Evolutionary conservation across 1,140 invertebrate genomes (phyloP).

Genomic region (Wasmannia auropunctata): DNA sequence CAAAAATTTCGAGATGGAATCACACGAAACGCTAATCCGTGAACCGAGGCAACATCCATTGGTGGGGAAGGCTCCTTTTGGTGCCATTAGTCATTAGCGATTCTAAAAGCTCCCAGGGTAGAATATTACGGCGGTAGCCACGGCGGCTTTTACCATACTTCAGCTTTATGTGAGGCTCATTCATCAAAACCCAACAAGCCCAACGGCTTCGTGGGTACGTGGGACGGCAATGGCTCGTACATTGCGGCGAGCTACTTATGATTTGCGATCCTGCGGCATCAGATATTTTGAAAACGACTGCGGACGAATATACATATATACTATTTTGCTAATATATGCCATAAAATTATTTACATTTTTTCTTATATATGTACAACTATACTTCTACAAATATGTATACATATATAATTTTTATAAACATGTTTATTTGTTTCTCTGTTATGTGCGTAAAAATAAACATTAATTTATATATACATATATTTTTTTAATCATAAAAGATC

Average conservation of each 20-base stretch:
- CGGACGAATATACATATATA: not conserved
- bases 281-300: slow-evolving; percentile 47
- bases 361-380: not conserved
- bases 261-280: slow-evolving; percentile 66
- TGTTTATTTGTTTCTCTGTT: not conserved
- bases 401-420: not conserved
- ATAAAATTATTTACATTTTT: slow-evolving; percentile 26
- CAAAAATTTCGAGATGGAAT: slow-evolving; percentile 37
- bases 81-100: slow-evolving; percentile 79
- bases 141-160: slow-evolving; percentile 78
- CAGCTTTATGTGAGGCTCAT: slow-evolving; percentile 78
- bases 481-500: not conserved
- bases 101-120: slow-evolving; percentile 76
- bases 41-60: slow-evolving; percentile 61
- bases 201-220: slow-evolving; percentile 67
- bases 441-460: not conserved
- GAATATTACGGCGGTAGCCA: slow-evolving; percentile 76
- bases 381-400: not conserved
- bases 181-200: slow-evolving; percentile 75
- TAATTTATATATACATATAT: not conserved
- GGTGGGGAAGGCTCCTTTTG: slow-evolving; percentile 68
- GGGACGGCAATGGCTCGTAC: slow-evolving; percentile 67
- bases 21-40: slow-evolving; percentile 59
- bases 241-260: slow-evolving; percentile 64
- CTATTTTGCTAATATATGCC: not conserved